Base-by-base conservation (phyloP, 2,888 invertebrate species). In the Omphaloscelis lunosa region DNA sequence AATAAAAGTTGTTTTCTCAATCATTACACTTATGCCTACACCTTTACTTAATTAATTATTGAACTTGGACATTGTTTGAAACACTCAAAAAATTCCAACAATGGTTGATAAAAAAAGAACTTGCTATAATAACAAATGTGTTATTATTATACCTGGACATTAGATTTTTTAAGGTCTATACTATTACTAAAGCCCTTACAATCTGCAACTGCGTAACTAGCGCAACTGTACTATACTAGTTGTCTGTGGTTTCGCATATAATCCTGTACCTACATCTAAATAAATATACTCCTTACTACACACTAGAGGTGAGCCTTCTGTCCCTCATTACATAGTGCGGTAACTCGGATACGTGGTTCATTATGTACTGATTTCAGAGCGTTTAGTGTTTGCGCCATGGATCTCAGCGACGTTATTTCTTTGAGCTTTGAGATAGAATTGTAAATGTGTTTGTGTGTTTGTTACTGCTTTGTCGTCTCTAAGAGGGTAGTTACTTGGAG, bases 281-380 rank as follows among this genome's bases (percentile, higher is more conserved):
- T 59, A 72, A 23, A 72, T 39, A 29, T 56, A 41, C 17, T 23
- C 29, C 9, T 29, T 27, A 48, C 48, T 9, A 20, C 48, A 61
- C 7, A 5, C 1, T 20, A 65, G 45, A 65, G 29, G 29, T 83
- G 53, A 72, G 20, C 39, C 69, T 84, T 82, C 85, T 85, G 82
- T 8, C 17, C 5, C 34, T 17, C 9, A 23, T 20, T 62, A 29
- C 39, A 58, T 93, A 92, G 48, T 82, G 48, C 23, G 23, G 66
- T 72, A 45, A 66, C 75, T 71, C 93, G 89, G 84, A 90, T 93
- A 93, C 93, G 93, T 93, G 94, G 91, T 94, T 95, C 94, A 94
- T 95, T 95, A 95, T 93, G 94, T 92, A 90, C 93, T 94, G 95
- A 94, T 95, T 95, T 93, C 92, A 92, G 93, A 92, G 89, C 93